These are phyloP conservation scores for Trochalopteron elliotii DNA, from an alignment of 2,113 vertebrate species.

Conservation along the genomic window DNA sequence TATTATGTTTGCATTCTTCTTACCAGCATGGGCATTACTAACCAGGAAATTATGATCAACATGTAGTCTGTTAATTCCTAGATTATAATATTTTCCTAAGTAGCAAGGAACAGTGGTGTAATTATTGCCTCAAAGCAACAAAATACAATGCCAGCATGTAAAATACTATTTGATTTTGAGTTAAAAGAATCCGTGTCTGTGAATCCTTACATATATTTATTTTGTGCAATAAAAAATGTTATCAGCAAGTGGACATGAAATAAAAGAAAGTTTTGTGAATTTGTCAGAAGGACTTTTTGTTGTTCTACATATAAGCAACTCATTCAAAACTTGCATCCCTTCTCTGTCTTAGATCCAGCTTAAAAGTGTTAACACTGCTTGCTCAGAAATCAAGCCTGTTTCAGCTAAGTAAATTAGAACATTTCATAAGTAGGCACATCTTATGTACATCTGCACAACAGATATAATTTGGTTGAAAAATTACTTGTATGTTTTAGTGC, in stretches of 20 bases:
- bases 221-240: not conserved
- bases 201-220: not conserved
- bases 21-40: not conserved
- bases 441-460: not conserved
- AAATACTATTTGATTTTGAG: not conserved
- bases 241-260: not conserved
- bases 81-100: not conserved
- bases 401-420: not conserved
- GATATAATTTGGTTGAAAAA: not conserved
- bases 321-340: not conserved
- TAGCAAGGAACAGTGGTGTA: not conserved
- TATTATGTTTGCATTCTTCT: slow-evolving; percentile 2
- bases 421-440: not conserved
- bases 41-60: slow-evolving; percentile 48
- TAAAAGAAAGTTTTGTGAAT: not conserved
- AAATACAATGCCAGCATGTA: not conserved
- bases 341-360: not conserved
- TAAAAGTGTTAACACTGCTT: not conserved
- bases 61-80: slow-evolving; percentile 14
- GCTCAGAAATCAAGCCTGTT: not conserved
- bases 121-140: slow-evolving; percentile 1
- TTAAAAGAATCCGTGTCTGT: not conserved
- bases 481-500: not conserved
- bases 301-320: not conserved
- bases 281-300: not conserved